Conservation (phyloP, 2,113 vertebrate genomes). For the Propithecus coquereli region DNA sequence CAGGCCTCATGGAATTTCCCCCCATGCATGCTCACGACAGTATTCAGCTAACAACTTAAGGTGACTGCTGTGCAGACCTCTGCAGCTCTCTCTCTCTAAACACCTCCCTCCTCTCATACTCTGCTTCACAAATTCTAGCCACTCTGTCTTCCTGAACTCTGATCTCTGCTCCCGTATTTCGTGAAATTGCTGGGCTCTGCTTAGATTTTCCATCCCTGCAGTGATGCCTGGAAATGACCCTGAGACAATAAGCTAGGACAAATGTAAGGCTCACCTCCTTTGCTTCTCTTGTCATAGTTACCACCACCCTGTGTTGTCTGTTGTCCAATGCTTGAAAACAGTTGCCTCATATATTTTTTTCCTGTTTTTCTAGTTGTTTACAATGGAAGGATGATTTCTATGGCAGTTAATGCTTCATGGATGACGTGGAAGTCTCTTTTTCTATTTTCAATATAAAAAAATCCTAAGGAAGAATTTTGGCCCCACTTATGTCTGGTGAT, state of each 20-base stretch:
- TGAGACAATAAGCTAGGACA: neutral
- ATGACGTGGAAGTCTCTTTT: neutral
- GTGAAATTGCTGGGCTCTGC: neutral
- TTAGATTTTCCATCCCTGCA: neutral
- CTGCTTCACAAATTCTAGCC: neutral
- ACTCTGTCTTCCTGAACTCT: neutral
- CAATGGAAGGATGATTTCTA: neutral
- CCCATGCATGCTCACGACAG: neutral
- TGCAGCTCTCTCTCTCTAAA: neutral
- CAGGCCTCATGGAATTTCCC: neutral
- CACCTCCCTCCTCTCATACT: neutral
- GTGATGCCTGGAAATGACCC: neutral
- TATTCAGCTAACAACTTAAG: neutral
- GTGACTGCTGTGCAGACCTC: neutral
- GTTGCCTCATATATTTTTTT: neutral
- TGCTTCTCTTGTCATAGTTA: neutral
- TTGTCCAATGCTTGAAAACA: neutral
- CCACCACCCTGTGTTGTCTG: neutral
- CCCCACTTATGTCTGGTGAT: neutral
- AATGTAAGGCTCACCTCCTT: neutral
- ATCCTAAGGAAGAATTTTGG: neutral
- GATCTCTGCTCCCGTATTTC: neutral
- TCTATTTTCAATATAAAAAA: constrained; percentile 13
- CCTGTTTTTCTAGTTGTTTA: neutral
- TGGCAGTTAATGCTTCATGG: neutral